A percentile compares a stretch with the other conserved stretches of the same genome.
Conservation (phyloP, 2,113 vertebrate genomes). For the Platysteira castanea region DNA sequence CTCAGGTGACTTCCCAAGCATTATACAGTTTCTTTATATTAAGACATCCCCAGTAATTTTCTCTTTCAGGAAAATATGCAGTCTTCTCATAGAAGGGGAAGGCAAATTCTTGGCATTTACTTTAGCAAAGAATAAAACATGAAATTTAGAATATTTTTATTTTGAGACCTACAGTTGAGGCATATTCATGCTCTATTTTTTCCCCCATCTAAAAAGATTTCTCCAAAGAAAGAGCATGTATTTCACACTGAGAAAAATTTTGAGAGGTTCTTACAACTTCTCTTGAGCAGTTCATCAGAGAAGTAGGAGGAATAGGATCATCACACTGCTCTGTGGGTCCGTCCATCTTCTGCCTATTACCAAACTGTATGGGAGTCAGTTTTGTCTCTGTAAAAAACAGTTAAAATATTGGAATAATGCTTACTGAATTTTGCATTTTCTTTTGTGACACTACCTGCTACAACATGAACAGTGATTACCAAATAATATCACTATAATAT, state of each 20-base stretch:
- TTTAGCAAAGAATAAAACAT: neutral
- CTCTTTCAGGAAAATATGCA: neutral
- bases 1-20: neutral
- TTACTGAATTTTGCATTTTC: neutral
- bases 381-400: neutral
- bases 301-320: constrained; percentile 47
- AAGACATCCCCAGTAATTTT: neutral
- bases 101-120: neutral
- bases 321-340: constrained; percentile 80
- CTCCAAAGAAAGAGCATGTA: neutral
- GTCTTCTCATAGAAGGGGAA: neutral
- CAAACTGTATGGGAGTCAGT: constrained; percentile 73
- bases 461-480: neutral
- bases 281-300: constrained; percentile 46
- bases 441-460: neutral
- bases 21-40: neutral
- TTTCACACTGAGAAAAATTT: neutral
- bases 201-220: neutral
- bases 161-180: neutral
- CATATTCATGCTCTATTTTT: neutral
- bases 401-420: neutral
- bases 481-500: neutral
- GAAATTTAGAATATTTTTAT: neutral
- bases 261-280: constrained; percentile 64
- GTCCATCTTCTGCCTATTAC: constrained; percentile 79